A percentile compares a stretch with the other conserved stretches of the same genome.
Evolutionary conservation across 2,888 invertebrate genomes (phyloP).

Genomic region (Camponotus fellah): DNA sequence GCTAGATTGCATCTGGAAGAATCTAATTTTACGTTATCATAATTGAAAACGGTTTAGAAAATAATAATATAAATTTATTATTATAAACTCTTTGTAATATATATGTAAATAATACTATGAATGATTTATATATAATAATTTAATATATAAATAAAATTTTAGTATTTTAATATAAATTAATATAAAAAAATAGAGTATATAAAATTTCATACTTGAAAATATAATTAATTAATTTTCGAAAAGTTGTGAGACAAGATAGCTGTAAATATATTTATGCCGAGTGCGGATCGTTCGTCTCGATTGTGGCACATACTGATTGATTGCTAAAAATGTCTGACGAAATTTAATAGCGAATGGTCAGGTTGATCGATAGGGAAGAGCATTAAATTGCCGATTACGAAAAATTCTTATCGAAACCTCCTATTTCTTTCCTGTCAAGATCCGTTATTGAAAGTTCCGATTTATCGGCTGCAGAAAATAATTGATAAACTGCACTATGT

Average conservation of each 20-base stretch:
- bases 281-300: neutral
- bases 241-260: neutral
- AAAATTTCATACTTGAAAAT: neutral
- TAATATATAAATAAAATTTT: neutral
- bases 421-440: constrained; percentile 48
- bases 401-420: constrained; percentile 34
- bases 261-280: neutral
- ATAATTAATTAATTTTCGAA: neutral
- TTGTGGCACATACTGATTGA: constrained; percentile 26
- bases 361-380: constrained; percentile 35
- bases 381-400: constrained; percentile 44
- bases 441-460: constrained; percentile 49
- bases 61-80: constrained; percentile 6
- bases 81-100: neutral
- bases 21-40: neutral
- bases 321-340: constrained; percentile 31
- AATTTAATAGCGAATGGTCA: constrained; percentile 43
- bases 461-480: constrained; percentile 52
- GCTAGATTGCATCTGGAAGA: neutral
- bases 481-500: constrained; percentile 53
- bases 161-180: neutral
- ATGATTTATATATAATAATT: neutral
- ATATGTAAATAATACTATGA: constrained; percentile 8
- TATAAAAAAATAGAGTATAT: neutral
- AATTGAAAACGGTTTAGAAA: neutral